A percentile compares a stretch with the other conserved stretches of the same genome.
Evolutionary conservation across 2,113 vertebrate genomes (phyloP).

Genomic region (Ochotona curzoniae): DNA sequence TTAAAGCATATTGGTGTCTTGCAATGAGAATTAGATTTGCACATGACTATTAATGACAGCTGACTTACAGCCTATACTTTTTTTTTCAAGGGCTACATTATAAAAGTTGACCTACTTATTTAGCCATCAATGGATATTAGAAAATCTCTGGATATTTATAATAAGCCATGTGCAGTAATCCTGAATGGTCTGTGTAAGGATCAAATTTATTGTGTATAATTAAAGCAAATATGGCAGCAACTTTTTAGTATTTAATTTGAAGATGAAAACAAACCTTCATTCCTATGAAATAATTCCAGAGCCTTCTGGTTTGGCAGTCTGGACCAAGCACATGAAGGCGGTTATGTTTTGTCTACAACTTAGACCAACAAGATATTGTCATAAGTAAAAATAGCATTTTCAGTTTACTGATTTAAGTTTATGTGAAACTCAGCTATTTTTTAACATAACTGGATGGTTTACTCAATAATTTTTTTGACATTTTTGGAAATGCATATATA

Average conservation of each 20-base stretch:
- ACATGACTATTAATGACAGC: slow-evolving; percentile 1
- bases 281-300: slow-evolving; percentile 62
- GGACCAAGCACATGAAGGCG: not conserved
- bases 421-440: slow-evolving; percentile 62
- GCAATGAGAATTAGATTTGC: slow-evolving; percentile 72
- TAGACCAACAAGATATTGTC: slow-evolving; percentile 66
- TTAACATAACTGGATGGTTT: slow-evolving; percentile 12
- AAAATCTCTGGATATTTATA: slow-evolving; percentile 80
- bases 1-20: slow-evolving; percentile 79
- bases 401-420: slow-evolving; percentile 70
- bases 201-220: slow-evolving; percentile 84
- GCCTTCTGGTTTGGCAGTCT: slow-evolving; percentile 60
- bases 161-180: slow-evolving; percentile 80
- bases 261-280: slow-evolving; percentile 60
- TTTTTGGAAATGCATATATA: not conserved
- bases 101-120: slow-evolving; percentile 20
- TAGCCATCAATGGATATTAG: slow-evolving; percentile 41
- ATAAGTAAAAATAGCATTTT: slow-evolving; percentile 76
- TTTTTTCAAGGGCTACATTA: slow-evolving; percentile 36
- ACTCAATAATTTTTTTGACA: not conserved
- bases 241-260: slow-evolving; percentile 79
- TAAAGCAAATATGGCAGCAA: slow-evolving; percentile 79
- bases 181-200: slow-evolving; percentile 76
- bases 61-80: not conserved
- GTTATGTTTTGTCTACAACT: slow-evolving; percentile 70